These are phyloP conservation scores for Okamejei kenojei DNA, from an alignment of 2,797 vertebrate genomes.

Conservation along the genomic window DNA sequence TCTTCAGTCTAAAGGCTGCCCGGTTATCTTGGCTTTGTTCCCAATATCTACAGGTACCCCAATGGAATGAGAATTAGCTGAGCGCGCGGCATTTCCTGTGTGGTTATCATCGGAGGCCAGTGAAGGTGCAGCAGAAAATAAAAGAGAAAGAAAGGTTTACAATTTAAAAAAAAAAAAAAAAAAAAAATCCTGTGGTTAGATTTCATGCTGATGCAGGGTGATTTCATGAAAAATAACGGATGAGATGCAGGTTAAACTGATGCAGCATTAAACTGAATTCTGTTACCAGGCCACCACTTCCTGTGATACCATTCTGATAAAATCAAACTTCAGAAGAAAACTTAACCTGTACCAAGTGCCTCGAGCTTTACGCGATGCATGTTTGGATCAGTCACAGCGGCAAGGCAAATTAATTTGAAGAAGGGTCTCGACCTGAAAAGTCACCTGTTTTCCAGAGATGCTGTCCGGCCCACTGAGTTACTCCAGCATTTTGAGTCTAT, in stretches of 20 bases:
- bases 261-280: background rate
- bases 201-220: background rate
- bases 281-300: background rate
- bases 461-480: no score
- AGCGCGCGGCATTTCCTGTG: background rate
- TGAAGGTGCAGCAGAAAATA: background rate
- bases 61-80: background rate
- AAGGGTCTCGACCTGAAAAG: no score
- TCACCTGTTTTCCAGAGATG: no score
- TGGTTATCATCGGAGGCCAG: background rate
- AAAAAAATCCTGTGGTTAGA: background rate
- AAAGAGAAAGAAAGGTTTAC: background rate
- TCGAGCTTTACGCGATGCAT: background rate
- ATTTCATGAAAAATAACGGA: background rate
- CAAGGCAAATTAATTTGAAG: background rate
- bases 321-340: background rate
- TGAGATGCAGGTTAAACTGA: background rate
- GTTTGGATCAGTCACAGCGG: background rate
- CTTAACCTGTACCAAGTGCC: background rate
- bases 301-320: constrained; percentile 11
- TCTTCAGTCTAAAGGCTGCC: background rate
- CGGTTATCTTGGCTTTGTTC: background rate
- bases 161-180: background rate
- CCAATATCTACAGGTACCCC: no score
- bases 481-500: no score